A percentile compares a stretch with the other conserved stretches of the same genome.
Conservation (phyloP, 2,888 invertebrate species). For the Drosophila nr. medialis region DNA sequence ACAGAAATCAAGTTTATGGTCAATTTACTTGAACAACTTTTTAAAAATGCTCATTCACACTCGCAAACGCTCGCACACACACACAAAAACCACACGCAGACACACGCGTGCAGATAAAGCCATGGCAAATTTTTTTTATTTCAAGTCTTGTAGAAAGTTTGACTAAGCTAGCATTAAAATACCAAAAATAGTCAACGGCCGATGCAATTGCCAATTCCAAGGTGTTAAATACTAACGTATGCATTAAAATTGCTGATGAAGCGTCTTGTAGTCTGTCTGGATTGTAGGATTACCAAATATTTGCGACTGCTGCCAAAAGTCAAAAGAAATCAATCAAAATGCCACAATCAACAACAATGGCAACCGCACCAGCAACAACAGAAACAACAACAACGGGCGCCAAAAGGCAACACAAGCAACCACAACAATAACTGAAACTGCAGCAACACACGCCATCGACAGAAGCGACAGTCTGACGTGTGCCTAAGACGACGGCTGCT, state of each 20-base stretch:
- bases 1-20: slow-evolving; percentile 77
- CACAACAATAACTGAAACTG: slow-evolving; percentile 26
- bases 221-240: slow-evolving; percentile 74
- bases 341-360: slow-evolving; percentile 71
- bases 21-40: slow-evolving; percentile 67
- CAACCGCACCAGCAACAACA: slow-evolving; percentile 31
- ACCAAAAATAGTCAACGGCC: slow-evolving; percentile 60
- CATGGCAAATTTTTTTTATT: slow-evolving; percentile 25
- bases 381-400: slow-evolving; percentile 31
- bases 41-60: slow-evolving; percentile 39
- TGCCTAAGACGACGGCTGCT: slow-evolving; percentile 63
- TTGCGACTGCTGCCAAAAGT: slow-evolving; percentile 77
- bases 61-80: not conserved
- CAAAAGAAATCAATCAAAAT: slow-evolving; percentile 79
- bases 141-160: slow-evolving; percentile 65
- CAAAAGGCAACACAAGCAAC: slow-evolving; percentile 62
- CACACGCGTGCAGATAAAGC: slow-evolving; percentile 35
- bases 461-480: slow-evolving; percentile 79
- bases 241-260: slow-evolving; percentile 78
- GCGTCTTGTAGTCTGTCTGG: slow-evolving; percentile 64
- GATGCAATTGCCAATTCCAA: slow-evolving; percentile 57
- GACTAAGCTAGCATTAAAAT: slow-evolving; percentile 67
- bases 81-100: not conserved
- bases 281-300: slow-evolving; percentile 75
- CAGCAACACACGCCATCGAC: slow-evolving; percentile 63